Base-by-base conservation (phyloP, 2,888 invertebrate genomes). In the Cyclophora albipunctata region DNA sequence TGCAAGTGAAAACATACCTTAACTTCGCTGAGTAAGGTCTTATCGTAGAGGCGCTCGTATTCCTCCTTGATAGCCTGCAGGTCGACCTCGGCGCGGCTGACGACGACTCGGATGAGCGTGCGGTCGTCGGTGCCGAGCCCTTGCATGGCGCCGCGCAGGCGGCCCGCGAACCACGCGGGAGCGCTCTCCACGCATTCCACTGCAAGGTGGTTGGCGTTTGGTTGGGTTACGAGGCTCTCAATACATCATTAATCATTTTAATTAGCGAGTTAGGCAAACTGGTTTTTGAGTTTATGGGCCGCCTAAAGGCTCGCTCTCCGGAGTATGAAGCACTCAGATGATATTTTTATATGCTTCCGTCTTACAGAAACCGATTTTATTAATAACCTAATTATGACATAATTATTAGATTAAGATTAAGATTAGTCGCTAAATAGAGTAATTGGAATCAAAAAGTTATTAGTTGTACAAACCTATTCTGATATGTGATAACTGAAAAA, bases 41-140 rank as follows among this genome's bases (percentile, higher is more conserved):
- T 92, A 71, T 92, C 91, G 76, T 92, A 93, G 45, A 92, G 86
- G 34, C 91, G 84, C 71, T 94, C 93, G 82, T 92, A 95, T 64
- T 93, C 93, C 4, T 81, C 73, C 76, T 93, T 93, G 73, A 95
- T 92, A 67, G 90, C 90, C 4, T 84, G 92, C 64, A 95, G 90
- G 85, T 95, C 95, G 46, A 92, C 80, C 85, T 93, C 92, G 2
- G 92, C 90, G 63, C 93, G 90, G 63, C 91, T 91, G 47, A 94
- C 93, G 60, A 95, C 71, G 62, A 95, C 90, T 47, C 95, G 89
- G 62, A 95, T 91, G 57, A 95, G 87, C 0, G 93, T 91, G 37
- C 84, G 79, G 82, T 95, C 94, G 73, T 93, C 91, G 3, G 95
- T 95, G 51, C 95, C 95, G 45, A 91, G 70, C 0, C 94, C 94